Evolutionary conservation across 2,888 invertebrate species (phyloP), one percentile per base, ranked within the genome.

Genomic region (Calameuta filiformis): DNA sequence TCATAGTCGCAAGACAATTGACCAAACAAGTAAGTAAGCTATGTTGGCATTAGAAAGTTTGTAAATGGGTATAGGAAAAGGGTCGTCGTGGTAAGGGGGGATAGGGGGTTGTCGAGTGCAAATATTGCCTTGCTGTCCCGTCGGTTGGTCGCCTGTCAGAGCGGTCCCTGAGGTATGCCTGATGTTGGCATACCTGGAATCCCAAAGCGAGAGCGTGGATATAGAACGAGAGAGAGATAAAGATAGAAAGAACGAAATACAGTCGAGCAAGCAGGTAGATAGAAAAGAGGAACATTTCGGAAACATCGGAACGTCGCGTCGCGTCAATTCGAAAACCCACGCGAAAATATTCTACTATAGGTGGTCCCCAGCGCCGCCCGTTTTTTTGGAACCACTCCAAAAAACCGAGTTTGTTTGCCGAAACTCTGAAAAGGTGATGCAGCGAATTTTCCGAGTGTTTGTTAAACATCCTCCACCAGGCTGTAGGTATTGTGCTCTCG

Each of bases 361-460:
- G 71, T 71, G 33, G 33, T 56, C 71, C 33, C 71, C 71, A 71
- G 33, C 71, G 71, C 71, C 31, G 71, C 31, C 56, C 23, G 71
- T 34, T 87, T 86, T 86, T 85, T 87, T 86, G 85, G 85, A 85
- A 83, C 69, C 81, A 80, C 84, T 88, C 86, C 83, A 85, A 84
- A 84, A 56, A 56, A 56, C 76, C 82, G 79, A 71, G 78, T 80
- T 82, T 85, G 87, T 87, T 87, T 88, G 84, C 83, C 81, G 79
- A 85, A 83, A 79, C 83, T 77, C 76, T 82, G 81, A 84, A 83
- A 85, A 88, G 86, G 85, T 87, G 88, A 88, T 86, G 88, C 88
- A 86, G 87, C 86, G 86, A 88, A 89, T 87, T 89, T 88, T 82
- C 85, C 79, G 81, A 88, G 88, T 88, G 88, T 88, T 88, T 88